A percentile compares a stretch with the other conserved stretches of the same genome.
phyloP scores from a whole-genome alignment of 64 coral and sea anemone species.

The Acropora yongei region DNA sequence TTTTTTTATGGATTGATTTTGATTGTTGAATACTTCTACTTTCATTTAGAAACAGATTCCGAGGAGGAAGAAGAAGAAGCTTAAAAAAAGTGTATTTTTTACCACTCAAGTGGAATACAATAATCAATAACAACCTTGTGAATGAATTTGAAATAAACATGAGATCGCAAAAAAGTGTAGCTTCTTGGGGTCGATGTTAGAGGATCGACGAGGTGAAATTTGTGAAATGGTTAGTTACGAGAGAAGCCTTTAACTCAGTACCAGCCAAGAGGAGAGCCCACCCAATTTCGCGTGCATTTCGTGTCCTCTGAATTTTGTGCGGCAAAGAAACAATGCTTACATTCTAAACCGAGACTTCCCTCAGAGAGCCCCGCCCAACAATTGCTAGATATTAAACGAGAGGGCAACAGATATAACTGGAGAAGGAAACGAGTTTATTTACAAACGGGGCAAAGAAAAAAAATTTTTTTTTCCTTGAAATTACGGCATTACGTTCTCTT shows the following conservation, averaged over 20 bases:
- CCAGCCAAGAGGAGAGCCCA: too few species aligned
- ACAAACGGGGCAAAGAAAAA: background rate
- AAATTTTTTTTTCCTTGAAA: too few species aligned
- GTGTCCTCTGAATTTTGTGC: too few species aligned
- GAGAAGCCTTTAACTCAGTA: too few species aligned
- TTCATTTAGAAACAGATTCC: conserved; percentile 37
- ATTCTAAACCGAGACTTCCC: too few species aligned
- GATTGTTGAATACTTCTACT: background rate
- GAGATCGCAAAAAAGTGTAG: background rate
- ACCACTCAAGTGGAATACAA: conserved; percentile 3
- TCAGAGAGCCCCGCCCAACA: background rate
- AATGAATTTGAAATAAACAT: conserved; percentile 23
- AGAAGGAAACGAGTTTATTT: background rate
- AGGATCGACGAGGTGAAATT: too few species aligned
- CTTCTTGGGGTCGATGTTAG: too few species aligned
- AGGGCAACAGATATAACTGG: background rate
- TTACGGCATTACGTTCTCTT: too few species aligned
- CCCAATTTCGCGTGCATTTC: too few species aligned
- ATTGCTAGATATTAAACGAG: background rate
- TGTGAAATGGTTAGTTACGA: too few species aligned
- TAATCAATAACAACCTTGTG: conserved; percentile 13
- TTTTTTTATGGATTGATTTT: background rate
- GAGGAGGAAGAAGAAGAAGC: conserved; percentile 72
- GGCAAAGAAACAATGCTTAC: too few species aligned
- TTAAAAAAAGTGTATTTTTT: background rate